Conservation (phyloP, 1,140 invertebrate species). For the Semibalanus balanoides region DNA sequence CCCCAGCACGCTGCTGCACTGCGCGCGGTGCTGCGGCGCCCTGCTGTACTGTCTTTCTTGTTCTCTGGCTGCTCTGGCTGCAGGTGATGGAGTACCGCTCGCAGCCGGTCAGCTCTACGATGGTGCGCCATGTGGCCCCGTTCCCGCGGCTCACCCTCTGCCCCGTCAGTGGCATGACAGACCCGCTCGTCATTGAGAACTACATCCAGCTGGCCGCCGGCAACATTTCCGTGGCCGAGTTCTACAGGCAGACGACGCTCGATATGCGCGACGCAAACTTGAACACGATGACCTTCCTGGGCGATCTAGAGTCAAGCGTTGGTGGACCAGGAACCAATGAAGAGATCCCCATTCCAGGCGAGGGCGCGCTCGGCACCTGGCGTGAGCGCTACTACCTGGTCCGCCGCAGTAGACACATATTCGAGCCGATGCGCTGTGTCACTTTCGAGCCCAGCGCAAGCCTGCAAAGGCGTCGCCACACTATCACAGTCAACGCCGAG, state of each 20-base stretch:
- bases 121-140: not conserved
- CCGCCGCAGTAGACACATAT: too few relatives aligned
- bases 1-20: too few relatives aligned
- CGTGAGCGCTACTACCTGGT: not conserved
- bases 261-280: not conserved
- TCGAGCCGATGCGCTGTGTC: not conserved
- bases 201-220: not conserved
- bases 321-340: too few relatives aligned
- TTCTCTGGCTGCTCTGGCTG: not conserved
- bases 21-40: too few relatives aligned
- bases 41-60: too few relatives aligned
- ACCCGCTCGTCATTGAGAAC: not conserved
- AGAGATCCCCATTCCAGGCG: not conserved
- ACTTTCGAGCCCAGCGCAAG: not conserved
- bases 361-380: not conserved
- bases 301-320: too few relatives aligned
- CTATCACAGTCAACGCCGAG: not conserved
- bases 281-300: not conserved
- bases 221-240: not conserved
- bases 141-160: not conserved
- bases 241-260: not conserved
- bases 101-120: not conserved
- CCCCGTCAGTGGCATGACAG: too few relatives aligned
- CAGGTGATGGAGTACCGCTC: not conserved
- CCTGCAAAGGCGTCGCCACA: not conserved